A percentile compares a stretch with the other conserved stretches of the same genome.
These are phyloP conservation scores for Agrilus mali DNA, from an alignment of 2,888 invertebrate species.

Conservation along the genomic window DNA sequence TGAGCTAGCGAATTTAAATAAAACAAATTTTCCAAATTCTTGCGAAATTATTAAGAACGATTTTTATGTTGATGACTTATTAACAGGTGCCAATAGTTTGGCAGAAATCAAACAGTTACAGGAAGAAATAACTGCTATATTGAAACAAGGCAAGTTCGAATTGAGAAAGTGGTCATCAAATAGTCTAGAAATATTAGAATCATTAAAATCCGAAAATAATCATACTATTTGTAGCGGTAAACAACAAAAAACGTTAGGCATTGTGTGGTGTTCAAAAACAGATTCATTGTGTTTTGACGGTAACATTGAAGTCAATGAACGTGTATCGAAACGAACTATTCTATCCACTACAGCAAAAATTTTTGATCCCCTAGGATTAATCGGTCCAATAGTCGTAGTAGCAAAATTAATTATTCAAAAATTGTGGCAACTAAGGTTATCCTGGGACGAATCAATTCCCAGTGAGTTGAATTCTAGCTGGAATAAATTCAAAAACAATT, in stretches of 20 bases:
- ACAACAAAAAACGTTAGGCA: constrained; percentile 6
- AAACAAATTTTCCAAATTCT: too few relatives aligned
- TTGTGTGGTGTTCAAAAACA: constrained; percentile 3
- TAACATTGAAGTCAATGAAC: not conserved
- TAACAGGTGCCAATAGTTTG: too few relatives aligned
- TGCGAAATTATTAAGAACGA: not conserved
- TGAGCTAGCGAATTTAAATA: too few relatives aligned
- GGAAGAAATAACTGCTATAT: too few relatives aligned
- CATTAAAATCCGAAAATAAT: too few relatives aligned
- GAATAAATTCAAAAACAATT: constrained; percentile 1
- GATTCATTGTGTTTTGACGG: constrained; percentile 4
- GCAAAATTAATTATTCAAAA: constrained; percentile 18
- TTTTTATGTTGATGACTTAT: too few relatives aligned
- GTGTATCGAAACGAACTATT: constrained; percentile 4
- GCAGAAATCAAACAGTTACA: too few relatives aligned
- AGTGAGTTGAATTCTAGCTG: constrained; percentile 5
- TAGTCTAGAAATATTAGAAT: too few relatives aligned
- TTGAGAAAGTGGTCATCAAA: too few relatives aligned
- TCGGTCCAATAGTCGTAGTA: constrained; percentile 15
- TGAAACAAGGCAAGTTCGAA: too few relatives aligned
- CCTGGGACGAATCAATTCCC: constrained; percentile 19
- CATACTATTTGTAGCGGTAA: not conserved
- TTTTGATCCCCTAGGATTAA: constrained; percentile 15
- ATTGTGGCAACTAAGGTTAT: constrained; percentile 15
- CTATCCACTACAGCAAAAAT: constrained; percentile 12